A percentile compares a stretch with the other conserved stretches of the same genome.
Evolutionary conservation across 2,113 vertebrate species (phyloP).

Genomic region (Sporophila hypoxantha): DNA sequence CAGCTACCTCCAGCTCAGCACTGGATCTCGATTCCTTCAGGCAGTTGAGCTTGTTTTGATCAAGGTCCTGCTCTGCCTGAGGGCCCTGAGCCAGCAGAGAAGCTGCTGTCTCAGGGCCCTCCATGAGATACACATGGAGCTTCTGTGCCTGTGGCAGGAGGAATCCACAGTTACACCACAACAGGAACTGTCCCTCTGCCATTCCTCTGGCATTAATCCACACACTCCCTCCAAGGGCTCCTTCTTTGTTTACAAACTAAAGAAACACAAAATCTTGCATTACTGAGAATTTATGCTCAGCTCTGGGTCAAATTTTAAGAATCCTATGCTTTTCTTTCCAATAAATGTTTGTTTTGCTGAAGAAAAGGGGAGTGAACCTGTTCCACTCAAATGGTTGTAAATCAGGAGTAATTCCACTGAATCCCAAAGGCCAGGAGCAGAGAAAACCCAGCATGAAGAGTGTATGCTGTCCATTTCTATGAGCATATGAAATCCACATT

Average conservation of each 20-base stretch:
- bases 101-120: too few relatives aligned
- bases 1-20: not conserved
- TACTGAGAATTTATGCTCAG: constrained; percentile 1
- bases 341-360: constrained; percentile 18
- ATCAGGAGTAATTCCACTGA: not conserved
- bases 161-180: not conserved
- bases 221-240: not conserved
- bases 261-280: not conserved
- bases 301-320: not conserved
- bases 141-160: not conserved
- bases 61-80: not conserved
- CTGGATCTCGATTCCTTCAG: not conserved
- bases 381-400: not conserved
- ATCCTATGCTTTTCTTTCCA: not conserved
- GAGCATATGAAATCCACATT: not conserved
- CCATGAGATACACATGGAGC: accelerated
- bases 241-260: not conserved
- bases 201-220: not conserved
- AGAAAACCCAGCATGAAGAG: not conserved
- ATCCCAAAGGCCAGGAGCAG: not conserved
- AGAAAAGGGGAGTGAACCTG: not conserved
- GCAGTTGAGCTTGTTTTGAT: not conserved
- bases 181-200: not conserved
- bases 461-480: not conserved
- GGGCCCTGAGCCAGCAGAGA: not conserved